Evolutionary conservation across 2,888 invertebrate genomes (phyloP), one percentile per base, ranked within the genome.

Genomic region (Drosophila eohydei): DNA sequence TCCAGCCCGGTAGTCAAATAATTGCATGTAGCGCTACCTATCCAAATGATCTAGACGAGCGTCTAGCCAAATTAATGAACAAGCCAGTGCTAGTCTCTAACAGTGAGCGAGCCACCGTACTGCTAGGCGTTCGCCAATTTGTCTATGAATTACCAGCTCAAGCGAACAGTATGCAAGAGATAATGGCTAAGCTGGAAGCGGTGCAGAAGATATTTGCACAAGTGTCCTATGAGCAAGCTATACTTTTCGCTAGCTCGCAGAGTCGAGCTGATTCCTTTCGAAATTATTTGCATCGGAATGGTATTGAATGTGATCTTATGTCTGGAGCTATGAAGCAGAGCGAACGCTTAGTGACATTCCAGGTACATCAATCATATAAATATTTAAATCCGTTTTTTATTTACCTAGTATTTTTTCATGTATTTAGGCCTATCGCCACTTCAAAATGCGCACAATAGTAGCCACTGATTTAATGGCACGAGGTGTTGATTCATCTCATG

Each of bases 1-100:
- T 98, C 71, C 97, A 97, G 2, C 92, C 93, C 28, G 95, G 95
- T 78, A 97, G 97, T 90, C 99, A 99, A 94, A 95, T 98, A 21
- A 95, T 99, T 72, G 97, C 98, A 64, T 95, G 97, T 55, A 98
- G 98, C 92, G 99, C 99, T 7, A 99, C 99, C 14, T 99, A 97
- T 93, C 95, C 97, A 16, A 94, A 96, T 70, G 94, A 94, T 67
- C 93, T 98, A 56, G 96, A 96, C 80, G 92, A 93, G 14, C 95
- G 96, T 76, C 93, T 99, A 58, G 94, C 94, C 34, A 94, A 94
- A 55, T 97, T 96, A 91, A 97, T 98, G 95, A 93, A 95, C 61
- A 95, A 95, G 72, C 97, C 97, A 4, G 94, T 96, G 60, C 94
- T 96, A 79, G 94, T 97, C 4, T 95, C 96, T 26, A 95, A 98